Base-by-base conservation (phyloP, 2,797 vertebrate genomes). In the Microctenopoma stevenorrisi region DNA sequence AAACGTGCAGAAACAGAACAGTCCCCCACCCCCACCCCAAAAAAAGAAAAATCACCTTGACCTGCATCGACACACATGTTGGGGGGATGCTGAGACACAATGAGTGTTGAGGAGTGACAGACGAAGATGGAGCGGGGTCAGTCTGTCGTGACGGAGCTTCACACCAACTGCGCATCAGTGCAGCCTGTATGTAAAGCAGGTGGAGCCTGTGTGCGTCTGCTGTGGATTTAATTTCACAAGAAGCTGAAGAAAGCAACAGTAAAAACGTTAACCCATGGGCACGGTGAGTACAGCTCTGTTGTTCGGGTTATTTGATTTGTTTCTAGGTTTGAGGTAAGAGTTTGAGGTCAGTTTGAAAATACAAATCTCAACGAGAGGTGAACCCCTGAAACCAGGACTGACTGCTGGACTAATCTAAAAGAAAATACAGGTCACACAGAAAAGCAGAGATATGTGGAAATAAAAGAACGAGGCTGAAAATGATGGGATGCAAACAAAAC, bases 111-210 rank as follows among this genome's bases (percentile, higher is more conserved):
- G 37, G 4, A 4, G 7, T 2, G 30, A 1, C 11, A 18, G 0
- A 18, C 22, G 15, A 4, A 15, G 53, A 33, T 25, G 33, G n/a
- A 11, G 7, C 0, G 13, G 18, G 61, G 7, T 51, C 71, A 54
- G 56, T 48, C 2, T 1, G 16, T 50, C 49, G 79, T 82, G 84
- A 83, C 83, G 0, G 54, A 6, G 11, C 37, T 35, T 16, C 11
- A 25, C 8, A 38, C 9, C 7, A 33, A 33, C 30, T 33, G 7
- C 58, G 12, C 37, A 37, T 28, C 57, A 6, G 53, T 40, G 0
- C 54, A 18, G 50, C 18, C 18, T 6, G 1, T 79, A 90, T 89
- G 86, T 78, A 91, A 91, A 89, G 57, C 64, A 77, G 80, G 5
- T 13, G n/a, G 10, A 3, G 43, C 48, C 28, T 33, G 33, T 70